These are phyloP conservation scores for Heliocidaris tuberculata DNA, from an alignment of 35 echinoderm and acorn worm genomes.

Conservation along the genomic window DNA sequence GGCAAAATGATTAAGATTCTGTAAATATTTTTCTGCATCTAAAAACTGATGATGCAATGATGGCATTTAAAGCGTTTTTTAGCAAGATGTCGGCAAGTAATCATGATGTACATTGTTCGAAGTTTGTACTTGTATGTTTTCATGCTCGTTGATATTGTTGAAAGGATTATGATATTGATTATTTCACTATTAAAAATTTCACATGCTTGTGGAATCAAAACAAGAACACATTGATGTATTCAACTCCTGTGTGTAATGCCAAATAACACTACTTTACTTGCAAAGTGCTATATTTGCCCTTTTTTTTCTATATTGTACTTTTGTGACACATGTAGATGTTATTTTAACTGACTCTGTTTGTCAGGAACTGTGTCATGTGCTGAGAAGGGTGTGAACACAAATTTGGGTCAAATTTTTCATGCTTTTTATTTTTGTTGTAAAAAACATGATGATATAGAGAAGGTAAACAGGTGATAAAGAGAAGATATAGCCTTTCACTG, in stretches of 20 bases:
- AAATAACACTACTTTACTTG: too few relatives aligned
- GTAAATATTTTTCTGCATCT: not conserved
- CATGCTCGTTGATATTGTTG: not conserved
- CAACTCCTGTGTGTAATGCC: not conserved
- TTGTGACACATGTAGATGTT: too few relatives aligned
- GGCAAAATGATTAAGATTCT: not conserved
- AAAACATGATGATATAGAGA: too few relatives aligned
- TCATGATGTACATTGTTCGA: not conserved
- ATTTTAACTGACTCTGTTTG: too few relatives aligned
- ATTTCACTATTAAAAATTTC: not conserved
- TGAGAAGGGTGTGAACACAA: too few relatives aligned
- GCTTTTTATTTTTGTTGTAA: too few relatives aligned
- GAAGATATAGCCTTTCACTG: too few relatives aligned
- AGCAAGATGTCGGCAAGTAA: not conserved
- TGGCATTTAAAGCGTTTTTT: not conserved
- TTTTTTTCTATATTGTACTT: too few relatives aligned
- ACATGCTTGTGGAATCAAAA: slow-evolving; percentile 1
- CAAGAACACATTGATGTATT: not conserved
- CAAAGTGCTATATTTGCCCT: too few relatives aligned
- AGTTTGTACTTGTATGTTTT: not conserved
- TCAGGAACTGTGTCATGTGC: too few relatives aligned
- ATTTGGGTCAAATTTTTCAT: too few relatives aligned
- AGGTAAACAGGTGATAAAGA: too few relatives aligned
- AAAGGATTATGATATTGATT: not conserved
- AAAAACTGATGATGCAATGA: not conserved